phyloP scores from a whole-genome alignment of 2,113 vertebrate genomes.

The Pandion haliaetus region DNA sequence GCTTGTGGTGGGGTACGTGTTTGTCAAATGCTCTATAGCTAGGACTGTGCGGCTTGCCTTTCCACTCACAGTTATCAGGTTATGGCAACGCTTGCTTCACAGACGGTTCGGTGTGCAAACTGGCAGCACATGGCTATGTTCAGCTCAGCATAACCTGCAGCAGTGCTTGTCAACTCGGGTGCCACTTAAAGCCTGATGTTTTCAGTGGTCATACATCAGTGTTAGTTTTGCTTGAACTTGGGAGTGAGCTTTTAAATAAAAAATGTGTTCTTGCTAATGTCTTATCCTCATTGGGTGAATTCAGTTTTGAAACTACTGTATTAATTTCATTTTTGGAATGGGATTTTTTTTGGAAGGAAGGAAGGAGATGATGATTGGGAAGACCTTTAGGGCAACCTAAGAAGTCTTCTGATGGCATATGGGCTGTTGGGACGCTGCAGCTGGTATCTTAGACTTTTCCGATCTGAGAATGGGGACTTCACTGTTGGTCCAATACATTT shows the following conservation, averaged over 20 bases:
- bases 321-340: neutral
- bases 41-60: neutral
- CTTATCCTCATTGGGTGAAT: neutral
- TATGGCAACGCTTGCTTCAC: neutral
- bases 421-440: neutral
- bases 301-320: neutral
- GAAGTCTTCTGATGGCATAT: neutral
- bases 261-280: neutral
- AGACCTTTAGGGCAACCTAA: neutral
- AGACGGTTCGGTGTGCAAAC: too few species aligned
- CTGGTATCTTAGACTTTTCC: neutral
- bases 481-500: neutral
- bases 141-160: neutral
- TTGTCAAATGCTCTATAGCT: neutral
- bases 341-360: neutral
- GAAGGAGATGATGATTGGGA: neutral
- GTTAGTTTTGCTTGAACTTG: neutral
- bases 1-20: neutral
- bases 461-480: neutral
- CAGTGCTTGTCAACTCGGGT: neutral
- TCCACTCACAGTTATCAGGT: neutral
- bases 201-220: neutral
- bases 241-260: neutral
- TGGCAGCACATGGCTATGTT: neutral
- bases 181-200: neutral